Evolutionary conservation across 2,888 invertebrate species (phyloP).

Genomic region (Polymixis lichenea): DNA sequence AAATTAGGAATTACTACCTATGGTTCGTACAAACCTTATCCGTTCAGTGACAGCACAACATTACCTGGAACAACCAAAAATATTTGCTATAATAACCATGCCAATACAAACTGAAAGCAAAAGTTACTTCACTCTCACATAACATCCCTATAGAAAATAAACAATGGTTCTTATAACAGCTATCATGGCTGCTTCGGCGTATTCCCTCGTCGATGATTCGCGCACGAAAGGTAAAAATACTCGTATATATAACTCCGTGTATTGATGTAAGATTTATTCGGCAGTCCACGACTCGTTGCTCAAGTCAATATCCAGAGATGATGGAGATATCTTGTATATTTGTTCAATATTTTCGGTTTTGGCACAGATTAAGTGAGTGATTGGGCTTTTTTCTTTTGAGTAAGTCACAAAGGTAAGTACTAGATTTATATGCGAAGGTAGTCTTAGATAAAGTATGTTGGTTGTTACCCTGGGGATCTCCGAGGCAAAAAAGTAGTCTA

Average conservation of each 20-base stretch:
- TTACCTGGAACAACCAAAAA: conserved; percentile 59
- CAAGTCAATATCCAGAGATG: conserved; percentile 49
- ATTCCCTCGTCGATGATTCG: conserved; percentile 64
- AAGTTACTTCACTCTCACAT: conserved; percentile 32
- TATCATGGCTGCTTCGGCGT: conserved; percentile 38
- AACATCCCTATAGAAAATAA: conserved; percentile 44
- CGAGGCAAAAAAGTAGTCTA: conserved; percentile 26
- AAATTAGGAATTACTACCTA: background rate
- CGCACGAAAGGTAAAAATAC: conserved; percentile 63
- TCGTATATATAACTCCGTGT: conserved; percentile 66
- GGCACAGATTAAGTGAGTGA: conserved; percentile 58
- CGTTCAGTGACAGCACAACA: background rate
- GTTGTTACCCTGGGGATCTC: conserved; percentile 20
- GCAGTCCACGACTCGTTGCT: conserved; percentile 52
- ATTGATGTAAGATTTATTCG: conserved; percentile 69
- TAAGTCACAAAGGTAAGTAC: conserved; percentile 39
- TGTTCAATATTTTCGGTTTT: conserved; percentile 26
- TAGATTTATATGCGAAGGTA: conserved; percentile 46
- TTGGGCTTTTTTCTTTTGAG: conserved; percentile 34
- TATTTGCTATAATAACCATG: conserved; percentile 16
- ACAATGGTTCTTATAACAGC: conserved; percentile 53
- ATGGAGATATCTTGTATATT: conserved; percentile 62
- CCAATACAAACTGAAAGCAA: conserved; percentile 34
- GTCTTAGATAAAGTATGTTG: conserved; percentile 14
- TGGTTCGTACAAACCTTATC: background rate